These are phyloP conservation scores for Himantopus leucocephalus DNA, from an alignment of 2,113 vertebrate genomes.

Conservation along the genomic window DNA sequence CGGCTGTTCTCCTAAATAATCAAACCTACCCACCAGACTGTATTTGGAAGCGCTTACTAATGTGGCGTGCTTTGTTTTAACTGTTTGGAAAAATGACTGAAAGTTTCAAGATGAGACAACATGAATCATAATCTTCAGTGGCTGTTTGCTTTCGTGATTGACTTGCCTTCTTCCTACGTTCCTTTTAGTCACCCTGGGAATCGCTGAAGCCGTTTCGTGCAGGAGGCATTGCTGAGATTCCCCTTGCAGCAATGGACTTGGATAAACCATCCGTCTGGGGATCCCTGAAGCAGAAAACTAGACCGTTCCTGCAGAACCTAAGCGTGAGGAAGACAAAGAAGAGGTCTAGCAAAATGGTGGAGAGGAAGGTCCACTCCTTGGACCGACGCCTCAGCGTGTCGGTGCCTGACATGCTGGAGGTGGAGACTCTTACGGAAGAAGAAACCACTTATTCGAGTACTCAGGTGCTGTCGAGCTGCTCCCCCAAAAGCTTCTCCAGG, in stretches of 20 bases:
- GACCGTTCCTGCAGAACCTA: conserved; percentile 72
- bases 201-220: neutral
- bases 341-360: conserved; percentile 51
- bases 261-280: conserved; percentile 79
- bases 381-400: conserved; percentile 77
- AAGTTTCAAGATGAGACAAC: conserved; percentile 39
- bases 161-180: conserved; percentile 11
- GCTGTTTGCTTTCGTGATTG: conserved; percentile 30
- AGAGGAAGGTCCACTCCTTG: conserved; percentile 32
- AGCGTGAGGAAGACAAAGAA: conserved; percentile 70
- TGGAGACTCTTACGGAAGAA: conserved; percentile 44
- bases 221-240: neutral
- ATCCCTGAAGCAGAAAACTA: conserved; percentile 77
- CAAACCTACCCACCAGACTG: conserved; percentile 36
- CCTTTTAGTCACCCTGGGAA: conserved; percentile 32
- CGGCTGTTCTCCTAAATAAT: conserved; percentile 33
- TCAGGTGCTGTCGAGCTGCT: conserved; percentile 37
- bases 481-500: conserved; percentile 64
- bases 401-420: conserved; percentile 75
- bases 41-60: conserved; percentile 23
- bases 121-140: conserved; percentile 15
- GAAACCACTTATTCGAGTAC: conserved; percentile 7
- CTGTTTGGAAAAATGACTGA: conserved; percentile 2
- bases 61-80: neutral
- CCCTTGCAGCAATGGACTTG: conserved; percentile 73